These are phyloP conservation scores for Conistra vaccinii DNA, from an alignment of 2,888 invertebrate genomes.

Conservation along the genomic window DNA sequence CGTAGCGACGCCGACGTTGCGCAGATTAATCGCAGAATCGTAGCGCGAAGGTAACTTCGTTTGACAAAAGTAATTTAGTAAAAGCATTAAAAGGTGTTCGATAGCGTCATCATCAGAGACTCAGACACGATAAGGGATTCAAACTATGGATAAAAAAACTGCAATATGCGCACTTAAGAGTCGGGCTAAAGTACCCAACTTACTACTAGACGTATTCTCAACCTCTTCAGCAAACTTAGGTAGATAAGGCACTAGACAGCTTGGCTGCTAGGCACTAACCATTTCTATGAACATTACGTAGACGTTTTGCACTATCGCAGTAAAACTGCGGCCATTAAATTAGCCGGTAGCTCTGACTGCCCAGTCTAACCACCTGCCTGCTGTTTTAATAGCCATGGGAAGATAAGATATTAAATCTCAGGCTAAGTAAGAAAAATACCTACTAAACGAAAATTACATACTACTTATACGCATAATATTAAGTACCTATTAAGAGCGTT, in stretches of 20 bases:
- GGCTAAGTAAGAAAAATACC: background rate
- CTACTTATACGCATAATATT: too few relatives aligned
- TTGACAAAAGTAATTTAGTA: background rate
- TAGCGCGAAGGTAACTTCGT: background rate
- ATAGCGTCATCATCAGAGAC: background rate
- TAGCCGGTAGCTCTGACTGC: constrained; percentile 14
- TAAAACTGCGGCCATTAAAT: constrained; percentile 33
- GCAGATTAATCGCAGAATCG: constrained; percentile 2
- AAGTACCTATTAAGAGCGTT: too few relatives aligned
- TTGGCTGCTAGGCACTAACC: constrained; percentile 13
- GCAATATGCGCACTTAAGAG: constrained; percentile 1
- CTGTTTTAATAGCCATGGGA: constrained; percentile 3
- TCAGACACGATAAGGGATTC: background rate
- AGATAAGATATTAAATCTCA: constrained; percentile 5
- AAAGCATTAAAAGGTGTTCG: background rate
- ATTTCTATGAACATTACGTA: constrained; percentile 15
- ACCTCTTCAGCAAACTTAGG: constrained; percentile 16
- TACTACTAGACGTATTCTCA: constrained; percentile 20
- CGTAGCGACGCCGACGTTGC: background rate
- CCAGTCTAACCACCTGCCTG: background rate
- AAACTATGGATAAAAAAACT: constrained; percentile 15
- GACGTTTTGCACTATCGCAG: background rate
- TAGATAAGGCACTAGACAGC: constrained; percentile 31
- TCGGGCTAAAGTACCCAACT: constrained; percentile 5
- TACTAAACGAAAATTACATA: background rate